Percentiles rank a stretch among this genome's conserved stretches.
phyloP scores from a whole-genome alignment of 2,113 vertebrate species.

The Helogale parvula region DNA sequence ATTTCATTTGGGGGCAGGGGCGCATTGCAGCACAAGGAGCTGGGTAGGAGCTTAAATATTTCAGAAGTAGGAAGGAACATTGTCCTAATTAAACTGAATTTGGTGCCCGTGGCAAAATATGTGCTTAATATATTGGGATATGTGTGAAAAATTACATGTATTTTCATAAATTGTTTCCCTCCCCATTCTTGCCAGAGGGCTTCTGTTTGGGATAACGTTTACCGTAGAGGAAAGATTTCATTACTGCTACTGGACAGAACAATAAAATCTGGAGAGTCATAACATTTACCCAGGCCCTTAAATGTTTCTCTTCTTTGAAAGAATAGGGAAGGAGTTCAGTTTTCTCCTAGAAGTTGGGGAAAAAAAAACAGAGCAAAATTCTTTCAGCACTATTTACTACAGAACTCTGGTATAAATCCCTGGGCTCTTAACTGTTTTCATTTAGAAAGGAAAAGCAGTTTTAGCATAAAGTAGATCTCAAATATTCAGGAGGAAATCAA shows the following conservation, averaged over 20 bases:
- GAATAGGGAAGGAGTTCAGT: neutral
- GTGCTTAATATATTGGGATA: constrained; percentile 46
- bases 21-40: neutral
- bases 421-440: constrained; percentile 25
- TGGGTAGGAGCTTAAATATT: constrained; percentile 57
- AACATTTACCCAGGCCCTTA: neutral
- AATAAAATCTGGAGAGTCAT: neutral
- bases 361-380: neutral
- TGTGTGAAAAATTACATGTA: constrained; percentile 48
- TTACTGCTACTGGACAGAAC: neutral
- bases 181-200: constrained; percentile 1
- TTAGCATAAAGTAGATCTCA: neutral
- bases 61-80: constrained; percentile 46
- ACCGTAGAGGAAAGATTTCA: constrained; percentile 13
- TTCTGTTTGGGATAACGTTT: constrained; percentile 50
- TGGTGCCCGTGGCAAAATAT: constrained; percentile 48
- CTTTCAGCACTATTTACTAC: neutral
- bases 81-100: constrained; percentile 74
- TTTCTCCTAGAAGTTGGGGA: neutral
- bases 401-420: neutral
- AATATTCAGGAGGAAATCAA: constrained; percentile 2
- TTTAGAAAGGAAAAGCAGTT: neutral
- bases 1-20: constrained; percentile 58
- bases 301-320: neutral
- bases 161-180: constrained; percentile 15